These are phyloP conservation scores for Chirona hameri DNA, from an alignment of 2,888 invertebrate species.

Conservation along the genomic window DNA sequence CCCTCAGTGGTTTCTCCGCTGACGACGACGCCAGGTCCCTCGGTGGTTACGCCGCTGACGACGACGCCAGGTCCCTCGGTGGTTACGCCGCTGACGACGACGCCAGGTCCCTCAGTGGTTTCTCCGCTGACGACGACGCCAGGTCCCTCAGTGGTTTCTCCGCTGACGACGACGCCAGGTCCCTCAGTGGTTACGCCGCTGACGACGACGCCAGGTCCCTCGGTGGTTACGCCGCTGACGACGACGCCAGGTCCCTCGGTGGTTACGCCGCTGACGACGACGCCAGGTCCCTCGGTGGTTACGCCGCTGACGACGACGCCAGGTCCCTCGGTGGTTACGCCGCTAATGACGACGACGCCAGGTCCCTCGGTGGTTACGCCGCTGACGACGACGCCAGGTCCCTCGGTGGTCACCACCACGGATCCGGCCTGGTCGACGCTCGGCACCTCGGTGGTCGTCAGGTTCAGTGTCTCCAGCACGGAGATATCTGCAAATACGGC, in stretches of 20 bases:
- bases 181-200: background rate
- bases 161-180: background rate
- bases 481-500: background rate
- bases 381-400: background rate
- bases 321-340: background rate
- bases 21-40: background rate
- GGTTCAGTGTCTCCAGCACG: slow-evolving; percentile 3
- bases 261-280: background rate
- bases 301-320: background rate
- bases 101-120: background rate
- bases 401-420: background rate
- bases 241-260: background rate
- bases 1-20: background rate
- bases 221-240: background rate
- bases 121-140: background rate
- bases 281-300: background rate
- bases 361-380: too few species aligned
- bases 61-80: background rate
- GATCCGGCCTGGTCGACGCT: background rate
- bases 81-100: background rate
- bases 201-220: background rate
- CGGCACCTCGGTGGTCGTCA: background rate
- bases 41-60: background rate
- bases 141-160: background rate
- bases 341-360: too few species aligned